Evolutionary conservation across 2,797 vertebrate genomes (phyloP), one percentile per base, ranked within the genome.

Genomic region (Silurus lanzhouensis): DNA sequence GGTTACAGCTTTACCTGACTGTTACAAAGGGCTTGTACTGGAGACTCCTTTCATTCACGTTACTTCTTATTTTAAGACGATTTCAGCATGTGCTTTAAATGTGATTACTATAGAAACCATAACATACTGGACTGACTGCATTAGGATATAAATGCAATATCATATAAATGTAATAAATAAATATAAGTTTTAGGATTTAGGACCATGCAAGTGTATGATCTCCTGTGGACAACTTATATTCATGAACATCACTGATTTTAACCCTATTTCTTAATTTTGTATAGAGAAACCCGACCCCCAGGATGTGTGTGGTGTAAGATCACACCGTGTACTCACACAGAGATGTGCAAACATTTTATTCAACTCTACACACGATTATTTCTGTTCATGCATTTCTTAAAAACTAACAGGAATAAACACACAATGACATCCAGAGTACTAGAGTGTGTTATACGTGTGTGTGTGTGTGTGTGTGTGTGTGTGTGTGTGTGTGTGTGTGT

Each of bases 401-500:
- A 78, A 83, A 55, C 22, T 63, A 61, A 52, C 9, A 5, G 20
- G 22, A 76, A 17, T 66, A 44, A 78, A 70, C 38, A 74, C 27
- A 85, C 71, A 57, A 66, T 67, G 17, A 48, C 64, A 25, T 64
- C 12, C 22, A 46, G 63, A 27, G 7, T 31, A 72, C 58, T 13
- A 72, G 44, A 20, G 25, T 44, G 31, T 10, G 44, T 81, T 81
- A 81, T 10, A 22, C 15, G 83, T 84, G 46, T 70, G 76, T 76
- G 79, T 86, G 80, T 68, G 48, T 70, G 17, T 83, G 86, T 84
- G 55, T 71, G 80, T 79, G 82, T 84, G 80, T 44, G 86, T 83
- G 19, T 84, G 75, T 77, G 70, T 61, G 82, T 46, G 66, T 60
- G 78, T 78, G 57, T 67, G 77, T 80, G 80, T 85, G 79, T 31